Evolutionary conservation across 2,888 invertebrate genomes (phyloP).

Genomic region (Acleris cristana): DNA sequence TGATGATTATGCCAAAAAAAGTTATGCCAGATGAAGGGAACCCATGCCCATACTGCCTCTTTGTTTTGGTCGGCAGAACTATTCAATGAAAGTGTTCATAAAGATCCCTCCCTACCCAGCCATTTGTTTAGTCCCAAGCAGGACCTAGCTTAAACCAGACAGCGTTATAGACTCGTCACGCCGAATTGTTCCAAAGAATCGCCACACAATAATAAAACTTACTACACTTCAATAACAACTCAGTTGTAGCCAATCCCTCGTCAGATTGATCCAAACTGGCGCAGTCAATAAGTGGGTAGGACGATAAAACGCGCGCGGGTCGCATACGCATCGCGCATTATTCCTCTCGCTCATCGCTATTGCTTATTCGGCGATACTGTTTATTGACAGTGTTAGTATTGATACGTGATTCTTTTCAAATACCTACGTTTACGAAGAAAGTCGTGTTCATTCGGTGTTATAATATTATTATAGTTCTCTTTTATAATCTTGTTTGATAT

Average conservation of each 20-base stretch:
- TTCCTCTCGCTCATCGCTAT: conserved; percentile 60
- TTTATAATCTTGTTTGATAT: too few species aligned
- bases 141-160: too few species aligned
- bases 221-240: neutral
- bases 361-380: conserved; percentile 50
- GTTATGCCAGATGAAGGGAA: too few species aligned
- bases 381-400: conserved; percentile 41
- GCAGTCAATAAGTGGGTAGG: conserved; percentile 81
- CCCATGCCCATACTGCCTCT: too few species aligned
- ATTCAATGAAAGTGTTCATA: too few species aligned
- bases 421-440: too few species aligned
- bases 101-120: too few species aligned
- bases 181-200: neutral
- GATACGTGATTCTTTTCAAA: neutral
- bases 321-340: conserved; percentile 76
- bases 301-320: conserved; percentile 74
- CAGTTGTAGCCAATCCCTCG: neutral
- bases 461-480: neutral
- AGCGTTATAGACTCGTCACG: too few species aligned
- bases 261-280: conserved; percentile 4
- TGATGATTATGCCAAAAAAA: too few species aligned
- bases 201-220: neutral
- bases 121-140: too few species aligned
- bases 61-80: too few species aligned
- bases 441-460: neutral